Percentiles rank a stretch among this genome's conserved stretches.
phyloP scores from a whole-genome alignment of 2,113 vertebrate genomes.

The Pachyramphus minor region DNA sequence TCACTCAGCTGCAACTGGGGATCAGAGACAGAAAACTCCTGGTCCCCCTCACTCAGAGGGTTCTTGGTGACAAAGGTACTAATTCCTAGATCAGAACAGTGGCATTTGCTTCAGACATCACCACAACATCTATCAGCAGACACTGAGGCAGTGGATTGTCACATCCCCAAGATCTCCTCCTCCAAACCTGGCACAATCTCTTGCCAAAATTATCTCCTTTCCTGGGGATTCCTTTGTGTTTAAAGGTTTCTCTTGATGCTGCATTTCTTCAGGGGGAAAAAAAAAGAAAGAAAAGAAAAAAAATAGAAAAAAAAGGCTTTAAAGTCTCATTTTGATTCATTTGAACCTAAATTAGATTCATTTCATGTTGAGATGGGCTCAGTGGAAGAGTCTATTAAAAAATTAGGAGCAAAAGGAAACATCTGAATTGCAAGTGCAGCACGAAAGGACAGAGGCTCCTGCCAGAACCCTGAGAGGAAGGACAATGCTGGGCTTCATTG shows the following conservation, averaged over 20 bases:
- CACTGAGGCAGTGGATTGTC: neutral
- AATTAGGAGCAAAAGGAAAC: slow-evolving; percentile 5
- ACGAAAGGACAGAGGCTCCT: neutral
- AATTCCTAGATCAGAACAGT: neutral
- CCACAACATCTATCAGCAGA: neutral
- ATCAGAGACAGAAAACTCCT: neutral
- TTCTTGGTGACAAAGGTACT: neutral
- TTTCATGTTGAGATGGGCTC: neutral
- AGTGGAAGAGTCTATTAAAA: slow-evolving; percentile 14
- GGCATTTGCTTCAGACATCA: neutral
- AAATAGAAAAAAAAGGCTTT: neutral
- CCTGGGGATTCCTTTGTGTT: neutral
- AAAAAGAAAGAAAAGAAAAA: neutral
- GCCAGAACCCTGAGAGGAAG: neutral
- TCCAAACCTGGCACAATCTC: neutral
- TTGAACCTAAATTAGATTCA: neutral
- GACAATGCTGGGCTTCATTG: neutral
- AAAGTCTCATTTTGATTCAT: neutral
- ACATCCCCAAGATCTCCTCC: neutral
- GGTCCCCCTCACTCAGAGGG: neutral
- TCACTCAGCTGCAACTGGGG: neutral
- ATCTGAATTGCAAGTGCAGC: neutral
- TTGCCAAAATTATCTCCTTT: neutral
- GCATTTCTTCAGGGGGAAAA: neutral
- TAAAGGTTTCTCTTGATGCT: neutral